Base-by-base conservation (phyloP, 2,797 vertebrate species). In the Diceros bicornis region DNA sequence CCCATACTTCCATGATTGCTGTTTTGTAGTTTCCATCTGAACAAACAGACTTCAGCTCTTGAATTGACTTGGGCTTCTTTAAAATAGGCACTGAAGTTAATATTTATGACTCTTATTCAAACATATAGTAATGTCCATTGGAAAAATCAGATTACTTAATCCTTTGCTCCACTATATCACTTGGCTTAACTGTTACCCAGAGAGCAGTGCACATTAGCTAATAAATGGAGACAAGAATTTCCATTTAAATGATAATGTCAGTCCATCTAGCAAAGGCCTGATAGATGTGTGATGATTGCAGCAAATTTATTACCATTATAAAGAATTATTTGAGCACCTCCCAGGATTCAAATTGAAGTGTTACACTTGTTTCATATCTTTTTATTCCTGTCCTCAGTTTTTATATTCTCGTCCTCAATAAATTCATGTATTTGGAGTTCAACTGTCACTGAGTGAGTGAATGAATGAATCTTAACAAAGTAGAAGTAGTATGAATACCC, bases 1-100 rank as follows among this genome's bases (percentile, higher is more conserved):
- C 21, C 16, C 10, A 0, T 0, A 4, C 0, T 1, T n/a, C 59
- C 21, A 0, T 50, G 52, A 16, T 7, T n/a, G 9, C 68, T 52
- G 5, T 12, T 25, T 7, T 29, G 7, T 9, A 2, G n/a, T 32
- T 74, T 34, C 21, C 23, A 6, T 34, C 59, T 50, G 4, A 52
- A 79, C 61, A 69, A 75, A 71, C 37, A 61, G 74, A 16, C n/a
- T 18, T 41, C n/a, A 20, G 41, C 23, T 0, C 52, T 27, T 61
- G 3, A 2, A 61, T 2, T 50, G 29, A 16, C 61, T 66, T 34
- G 27, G 23, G 52, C 37, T 88, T 85, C 71, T 50, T 44, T 78
- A 90, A 62, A 78, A 44, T 55, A 55, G 47, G 44, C 61, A 27
- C n/a, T 14, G 16, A 13, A 11, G 3, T 59, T 82, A 21, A 41